A percentile compares a stretch with the other conserved stretches of the same genome.
phyloP scores from a whole-genome alignment of 35 echinoderm and acorn worm species.

The Apostichopus parvimensis region DNA sequence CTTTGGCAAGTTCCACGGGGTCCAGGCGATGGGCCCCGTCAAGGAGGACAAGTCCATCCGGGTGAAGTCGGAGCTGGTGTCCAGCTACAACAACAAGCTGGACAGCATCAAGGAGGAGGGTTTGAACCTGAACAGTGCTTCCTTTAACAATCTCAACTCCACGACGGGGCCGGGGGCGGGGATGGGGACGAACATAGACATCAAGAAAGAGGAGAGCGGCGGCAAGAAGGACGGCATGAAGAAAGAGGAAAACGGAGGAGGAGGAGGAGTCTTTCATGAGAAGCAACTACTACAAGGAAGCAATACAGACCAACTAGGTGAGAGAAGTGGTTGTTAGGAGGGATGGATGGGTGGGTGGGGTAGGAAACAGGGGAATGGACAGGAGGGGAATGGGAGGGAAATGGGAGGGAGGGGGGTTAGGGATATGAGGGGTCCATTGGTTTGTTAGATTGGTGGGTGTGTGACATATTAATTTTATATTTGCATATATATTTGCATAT shows the following conservation, averaged over 20 bases:
- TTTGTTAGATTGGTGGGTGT: neutral
- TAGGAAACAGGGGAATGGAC: neutral
- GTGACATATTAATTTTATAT: too few species aligned
- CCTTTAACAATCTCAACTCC: slow-evolving; percentile 54
- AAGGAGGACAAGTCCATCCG: slow-evolving; percentile 53
- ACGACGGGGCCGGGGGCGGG: too few species aligned
- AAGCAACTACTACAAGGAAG: slow-evolving; percentile 11
- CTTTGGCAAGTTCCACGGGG: slow-evolving; percentile 44
- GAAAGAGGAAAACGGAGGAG: slow-evolving; percentile 54
- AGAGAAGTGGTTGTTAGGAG: neutral
- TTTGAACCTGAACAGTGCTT: slow-evolving; percentile 22
- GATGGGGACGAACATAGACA: neutral
- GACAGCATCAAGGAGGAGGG: slow-evolving; percentile 49
- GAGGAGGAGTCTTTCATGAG: slow-evolving; percentile 51
- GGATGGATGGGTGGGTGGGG: neutral
- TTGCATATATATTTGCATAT: too few species aligned
- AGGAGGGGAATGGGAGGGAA: neutral
- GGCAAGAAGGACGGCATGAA: neutral
- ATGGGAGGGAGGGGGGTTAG: neutral
- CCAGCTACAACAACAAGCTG: slow-evolving; percentile 42
- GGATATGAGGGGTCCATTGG: neutral
- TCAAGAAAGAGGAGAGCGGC: slow-evolving; percentile 36
- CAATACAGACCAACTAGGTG: slow-evolving; percentile 55
- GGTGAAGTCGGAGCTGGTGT: slow-evolving; percentile 59
- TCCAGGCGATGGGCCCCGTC: slow-evolving; percentile 24